These are phyloP conservation scores for Sciurus niger DNA, from an alignment of 2,113 vertebrate species.

Conservation along the genomic window DNA sequence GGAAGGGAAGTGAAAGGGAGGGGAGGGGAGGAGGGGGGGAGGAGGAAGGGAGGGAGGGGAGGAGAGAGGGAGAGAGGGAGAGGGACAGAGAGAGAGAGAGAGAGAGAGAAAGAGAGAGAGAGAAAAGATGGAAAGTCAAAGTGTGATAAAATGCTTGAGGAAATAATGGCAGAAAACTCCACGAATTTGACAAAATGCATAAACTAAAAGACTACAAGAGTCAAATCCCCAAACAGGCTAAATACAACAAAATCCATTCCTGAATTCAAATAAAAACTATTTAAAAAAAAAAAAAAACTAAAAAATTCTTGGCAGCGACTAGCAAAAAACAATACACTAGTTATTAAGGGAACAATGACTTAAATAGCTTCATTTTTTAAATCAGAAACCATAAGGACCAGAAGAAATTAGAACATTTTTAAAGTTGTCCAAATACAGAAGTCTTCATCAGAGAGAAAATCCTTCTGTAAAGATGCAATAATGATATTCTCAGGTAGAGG, in stretches of 20 bases:
- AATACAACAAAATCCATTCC: conserved; percentile 52
- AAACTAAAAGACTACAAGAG: not conserved
- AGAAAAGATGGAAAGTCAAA: too few relatives aligned
- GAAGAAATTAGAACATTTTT: conserved; percentile 10
- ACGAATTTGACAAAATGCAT: conserved; percentile 10
- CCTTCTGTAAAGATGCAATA: conserved; percentile 28
- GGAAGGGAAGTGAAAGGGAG: accelerated
- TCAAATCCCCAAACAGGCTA: conserved; percentile 21
- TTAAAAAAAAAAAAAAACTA: not conserved
- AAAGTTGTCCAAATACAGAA: conserved; percentile 24
- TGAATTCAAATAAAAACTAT: conserved; percentile 28
- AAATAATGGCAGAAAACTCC: conserved; percentile 28
- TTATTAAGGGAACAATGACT: conserved; percentile 31
- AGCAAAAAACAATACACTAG: not conserved
- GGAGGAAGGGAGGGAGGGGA: accelerated
- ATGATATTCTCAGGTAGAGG: not conserved
- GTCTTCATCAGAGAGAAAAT: conserved; percentile 22
- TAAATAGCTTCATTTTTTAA: conserved; percentile 24
- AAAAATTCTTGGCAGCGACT: not conserved
- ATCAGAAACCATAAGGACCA: conserved; percentile 37
- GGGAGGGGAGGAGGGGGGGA: accelerated
- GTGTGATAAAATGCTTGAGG: not conserved
- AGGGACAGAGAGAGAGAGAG: too few relatives aligned
- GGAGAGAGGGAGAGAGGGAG: accelerated
- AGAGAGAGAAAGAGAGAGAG: too few relatives aligned